Evolutionary conservation across 2,797 vertebrate species (phyloP).

Genomic region (Aeoliscus strigatus): DNA sequence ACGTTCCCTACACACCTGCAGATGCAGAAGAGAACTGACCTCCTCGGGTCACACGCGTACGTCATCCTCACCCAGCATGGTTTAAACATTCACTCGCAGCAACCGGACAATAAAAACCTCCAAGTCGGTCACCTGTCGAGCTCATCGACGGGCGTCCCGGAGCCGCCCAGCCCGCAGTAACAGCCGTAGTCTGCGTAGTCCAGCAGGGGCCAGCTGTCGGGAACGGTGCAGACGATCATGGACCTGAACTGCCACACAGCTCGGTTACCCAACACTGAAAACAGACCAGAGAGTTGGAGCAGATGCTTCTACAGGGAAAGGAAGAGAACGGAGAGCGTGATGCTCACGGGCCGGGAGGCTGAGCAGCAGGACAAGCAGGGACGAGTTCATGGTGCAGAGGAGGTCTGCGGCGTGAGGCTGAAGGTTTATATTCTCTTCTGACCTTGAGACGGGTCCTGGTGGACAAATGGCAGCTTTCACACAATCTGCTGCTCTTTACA

Average conservation of each 20-base stretch:
- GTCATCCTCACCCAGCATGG: no score
- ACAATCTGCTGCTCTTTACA: no score
- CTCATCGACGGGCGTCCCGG: slow-evolving; percentile 53
- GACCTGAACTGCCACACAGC: slow-evolving; percentile 57
- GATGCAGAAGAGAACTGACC: no score
- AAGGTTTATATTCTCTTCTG: slow-evolving; percentile 3
- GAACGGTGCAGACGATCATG: slow-evolving; percentile 52
- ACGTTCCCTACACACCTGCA: no score
- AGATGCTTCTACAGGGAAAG: no score
- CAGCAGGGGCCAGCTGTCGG: slow-evolving; percentile 41
- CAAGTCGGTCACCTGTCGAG: slow-evolving; percentile 62
- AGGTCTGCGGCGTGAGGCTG: neutral
- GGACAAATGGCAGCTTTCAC: slow-evolving; percentile 10
- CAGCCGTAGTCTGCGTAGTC: slow-evolving; percentile 58
- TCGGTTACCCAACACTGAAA: slow-evolving; percentile 11
- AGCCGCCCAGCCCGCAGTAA: slow-evolving; percentile 58
- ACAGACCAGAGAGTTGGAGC: neutral
- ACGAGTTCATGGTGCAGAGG: slow-evolving; percentile 20
- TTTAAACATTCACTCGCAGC: neutral
- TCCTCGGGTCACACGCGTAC: no score
- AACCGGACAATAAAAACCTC: neutral
- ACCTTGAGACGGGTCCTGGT: slow-evolving; percentile 6
- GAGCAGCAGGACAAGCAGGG: slow-evolving; percentile 20
- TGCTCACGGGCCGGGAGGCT: slow-evolving; percentile 28
- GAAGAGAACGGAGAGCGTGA: no score